A percentile compares a stretch with the other conserved stretches of the same genome.
These are phyloP conservation scores for Eufriesea mexicana DNA, from an alignment of 1,140 invertebrate genomes.

Conservation along the genomic window DNA sequence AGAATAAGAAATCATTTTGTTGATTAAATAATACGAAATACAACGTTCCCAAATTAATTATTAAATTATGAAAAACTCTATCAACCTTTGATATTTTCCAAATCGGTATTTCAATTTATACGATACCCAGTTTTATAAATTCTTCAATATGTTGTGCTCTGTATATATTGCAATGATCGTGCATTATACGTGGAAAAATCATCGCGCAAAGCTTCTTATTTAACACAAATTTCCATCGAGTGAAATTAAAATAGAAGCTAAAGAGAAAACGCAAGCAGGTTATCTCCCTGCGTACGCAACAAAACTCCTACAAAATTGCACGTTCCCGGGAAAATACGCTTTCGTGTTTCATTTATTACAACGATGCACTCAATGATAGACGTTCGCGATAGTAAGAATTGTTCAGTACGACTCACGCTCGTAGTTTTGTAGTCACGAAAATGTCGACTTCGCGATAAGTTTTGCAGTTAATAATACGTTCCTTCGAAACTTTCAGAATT, in stretches of 20 bases:
- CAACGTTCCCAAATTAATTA: no score
- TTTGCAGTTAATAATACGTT: not conserved
- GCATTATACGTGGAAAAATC: not conserved
- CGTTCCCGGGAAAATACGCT: not conserved
- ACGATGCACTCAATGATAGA: slow-evolving; percentile 1
- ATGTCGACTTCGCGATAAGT: not conserved
- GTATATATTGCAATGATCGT: not conserved
- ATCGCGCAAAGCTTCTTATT: no score
- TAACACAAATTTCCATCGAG: not conserved
- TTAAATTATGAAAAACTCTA: no score
- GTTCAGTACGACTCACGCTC: not conserved
- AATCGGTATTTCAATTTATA: not conserved
- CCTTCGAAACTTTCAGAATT: not conserved
- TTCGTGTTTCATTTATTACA: slow-evolving; percentile 1
- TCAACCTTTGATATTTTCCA: not conserved
- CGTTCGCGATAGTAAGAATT: not conserved
- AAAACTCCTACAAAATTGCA: not conserved
- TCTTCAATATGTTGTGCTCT: not conserved
- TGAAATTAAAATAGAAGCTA: not conserved
- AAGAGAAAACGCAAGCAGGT: not conserved
- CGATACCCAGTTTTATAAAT: no score
- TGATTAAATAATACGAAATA: no score
- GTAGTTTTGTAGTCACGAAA: not conserved
- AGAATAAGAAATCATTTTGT: no score
- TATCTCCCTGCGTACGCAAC: not conserved